phyloP scores from a whole-genome alignment of 2,888 invertebrate genomes.

The Lycophotia porphyrea region DNA sequence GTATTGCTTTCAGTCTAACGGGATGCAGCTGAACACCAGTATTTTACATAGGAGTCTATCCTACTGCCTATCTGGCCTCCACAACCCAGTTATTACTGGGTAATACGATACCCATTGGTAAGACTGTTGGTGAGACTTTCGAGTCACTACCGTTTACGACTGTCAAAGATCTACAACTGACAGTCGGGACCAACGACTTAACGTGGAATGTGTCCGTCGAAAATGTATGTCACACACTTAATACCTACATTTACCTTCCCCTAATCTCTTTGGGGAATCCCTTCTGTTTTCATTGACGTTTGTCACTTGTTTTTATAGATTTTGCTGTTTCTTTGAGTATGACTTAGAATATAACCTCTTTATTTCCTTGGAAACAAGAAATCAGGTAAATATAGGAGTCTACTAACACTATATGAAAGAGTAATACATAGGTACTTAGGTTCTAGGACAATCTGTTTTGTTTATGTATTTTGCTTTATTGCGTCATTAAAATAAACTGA shows the following conservation, averaged over 20 bases:
- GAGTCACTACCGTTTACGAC: too few species aligned
- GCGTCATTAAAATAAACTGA: conserved; percentile 5
- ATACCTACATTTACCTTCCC: neutral
- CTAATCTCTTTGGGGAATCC: conserved; percentile 15
- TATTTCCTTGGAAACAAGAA: neutral
- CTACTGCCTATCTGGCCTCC: too few species aligned
- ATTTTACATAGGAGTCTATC: too few species aligned
- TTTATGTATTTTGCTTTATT: neutral
- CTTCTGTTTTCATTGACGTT: neutral
- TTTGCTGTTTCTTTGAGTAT: neutral
- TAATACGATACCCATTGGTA: too few species aligned
- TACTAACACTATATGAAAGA: neutral
- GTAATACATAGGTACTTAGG: neutral
- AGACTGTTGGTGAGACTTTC: too few species aligned
- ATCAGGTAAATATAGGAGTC: conserved; percentile 7
- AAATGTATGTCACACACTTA: neutral
- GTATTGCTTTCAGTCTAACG: too few species aligned
- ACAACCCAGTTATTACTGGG: too few species aligned
- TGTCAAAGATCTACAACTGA: too few species aligned
- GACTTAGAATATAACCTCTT: conserved; percentile 7
- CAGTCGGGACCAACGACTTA: too few species aligned
- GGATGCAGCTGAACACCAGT: too few species aligned
- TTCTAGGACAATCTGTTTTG: neutral
- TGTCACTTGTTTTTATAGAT: neutral
- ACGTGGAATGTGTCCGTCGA: neutral